Conservation (phyloP, 2,888 invertebrate genomes). For the Epiperipatus broadwayi region DNA sequence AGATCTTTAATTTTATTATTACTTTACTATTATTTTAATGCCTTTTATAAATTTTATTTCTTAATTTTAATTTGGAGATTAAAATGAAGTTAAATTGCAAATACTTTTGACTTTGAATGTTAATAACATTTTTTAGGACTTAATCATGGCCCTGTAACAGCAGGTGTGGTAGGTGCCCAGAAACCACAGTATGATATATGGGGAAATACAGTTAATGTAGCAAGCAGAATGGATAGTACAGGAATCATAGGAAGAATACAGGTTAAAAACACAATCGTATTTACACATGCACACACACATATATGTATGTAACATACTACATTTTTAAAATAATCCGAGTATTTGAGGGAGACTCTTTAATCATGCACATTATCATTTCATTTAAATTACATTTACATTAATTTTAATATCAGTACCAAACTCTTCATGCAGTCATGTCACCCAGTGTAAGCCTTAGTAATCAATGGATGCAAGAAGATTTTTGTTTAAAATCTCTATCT, state of each 20-base stretch:
- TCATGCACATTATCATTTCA: too few species aligned
- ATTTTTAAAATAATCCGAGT: too few species aligned
- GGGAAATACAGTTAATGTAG: slow-evolving; percentile 93
- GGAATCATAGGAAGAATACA: slow-evolving; percentile 48
- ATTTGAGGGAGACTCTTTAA: too few species aligned
- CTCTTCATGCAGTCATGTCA: too few species aligned
- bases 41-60: not conserved
- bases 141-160: slow-evolving; percentile 76
- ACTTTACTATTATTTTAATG: not conserved
- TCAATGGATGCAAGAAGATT: too few species aligned
- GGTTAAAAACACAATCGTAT: slow-evolving; percentile 21
- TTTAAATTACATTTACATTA: too few species aligned
- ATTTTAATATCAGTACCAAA: too few species aligned
- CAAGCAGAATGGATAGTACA: slow-evolving; percentile 85
- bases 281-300: too few species aligned
- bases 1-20: not conserved
- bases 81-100: not conserved
- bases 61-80: not conserved
- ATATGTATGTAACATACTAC: too few species aligned
- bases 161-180: slow-evolving; percentile 88
- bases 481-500: too few species aligned
- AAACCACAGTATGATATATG: slow-evolving; percentile 97
- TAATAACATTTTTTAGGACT: slow-evolving; percentile 43
- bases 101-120: not conserved
- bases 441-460: too few species aligned